Evolutionary conservation across 1,140 invertebrate genomes (phyloP), one percentile per base, ranked within the genome.

Genomic region (Neotoxoptera formosana): DNA sequence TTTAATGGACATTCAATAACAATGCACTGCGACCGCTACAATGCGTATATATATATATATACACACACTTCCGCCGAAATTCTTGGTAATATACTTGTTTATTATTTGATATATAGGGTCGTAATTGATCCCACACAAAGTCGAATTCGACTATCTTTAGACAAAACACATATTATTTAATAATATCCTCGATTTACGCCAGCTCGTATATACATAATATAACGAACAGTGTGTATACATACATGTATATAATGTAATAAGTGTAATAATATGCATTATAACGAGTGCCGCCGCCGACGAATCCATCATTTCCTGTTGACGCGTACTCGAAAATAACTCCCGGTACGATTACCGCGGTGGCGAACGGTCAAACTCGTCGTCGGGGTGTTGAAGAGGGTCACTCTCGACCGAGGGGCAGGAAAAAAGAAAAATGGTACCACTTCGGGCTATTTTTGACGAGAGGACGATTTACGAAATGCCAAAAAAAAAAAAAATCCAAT

Each of bases 251-350:
- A 23, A 51, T 30, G 51, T 81, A 48, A 91, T 51, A 47, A 47
- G 90, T 51, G 48, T 76, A 76, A n/a, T n/a, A 76, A n/a, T n/a
- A n/a, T n/a, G n/a, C n/a, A 76, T n/a, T 76, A 76, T 76, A 76
- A 76, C n/a, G 60, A 76, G 60, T n/a, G n/a, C 60, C 60, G n/a
- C 60, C 60, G n/a, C 45, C 67, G 67, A 81, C 45, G 20, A 91
- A 91, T 91, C 90, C 90, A 91, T 91, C 90, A 91, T 91, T 91
- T 91, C 90, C 67, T 83, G 90, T 91, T 83, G 90, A 91, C 90
- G 67, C 90, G 67, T 91, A 83, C 90, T 91, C 76, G 90, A 91
- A 91, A 91, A 91, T 91, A 91, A 91, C 90, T 91, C 81, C 81
- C 20, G 30, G 8, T 34, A 76, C n/a, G n/a, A n/a, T n/a, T n/a